Conservation (phyloP, 2,888 invertebrate species). For the Agrochola litura region DNA sequence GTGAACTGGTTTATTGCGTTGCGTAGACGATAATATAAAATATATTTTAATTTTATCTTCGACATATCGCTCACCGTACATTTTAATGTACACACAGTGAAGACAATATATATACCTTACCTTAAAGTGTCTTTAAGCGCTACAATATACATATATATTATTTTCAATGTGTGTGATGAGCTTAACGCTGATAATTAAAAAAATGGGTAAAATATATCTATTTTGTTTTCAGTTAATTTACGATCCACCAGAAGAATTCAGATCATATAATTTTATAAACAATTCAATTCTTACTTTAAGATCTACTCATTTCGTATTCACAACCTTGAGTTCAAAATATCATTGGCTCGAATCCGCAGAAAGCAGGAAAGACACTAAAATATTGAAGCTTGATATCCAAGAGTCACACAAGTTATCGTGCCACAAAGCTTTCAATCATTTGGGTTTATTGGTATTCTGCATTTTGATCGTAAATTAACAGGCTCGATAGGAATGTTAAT, state of each 20-base stretch:
- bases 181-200: not conserved
- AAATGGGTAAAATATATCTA: not conserved
- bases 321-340: slow-evolving; percentile 24
- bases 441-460: slow-evolving; percentile 16
- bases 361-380: slow-evolving; percentile 10
- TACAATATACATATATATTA: too few relatives aligned
- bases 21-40: not conserved
- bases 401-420: slow-evolving; percentile 52
- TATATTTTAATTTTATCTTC: too few relatives aligned
- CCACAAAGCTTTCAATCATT: slow-evolving; percentile 38
- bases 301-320: slow-evolving; percentile 13
- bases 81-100: too few relatives aligned
- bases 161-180: too few relatives aligned
- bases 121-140: too few relatives aligned
- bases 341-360: not conserved
- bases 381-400: slow-evolving; percentile 25
- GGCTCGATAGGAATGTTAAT: not conserved
- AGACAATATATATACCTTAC: too few relatives aligned
- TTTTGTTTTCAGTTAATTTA: not conserved
- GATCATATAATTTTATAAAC: not conserved
- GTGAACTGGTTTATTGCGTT: not conserved
- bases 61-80: too few relatives aligned
- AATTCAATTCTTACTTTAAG: not conserved
- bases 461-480: slow-evolving; percentile 19
- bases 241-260: not conserved